Conservation (phyloP, 2,113 vertebrate species). For the Mus spicilegus region DNA sequence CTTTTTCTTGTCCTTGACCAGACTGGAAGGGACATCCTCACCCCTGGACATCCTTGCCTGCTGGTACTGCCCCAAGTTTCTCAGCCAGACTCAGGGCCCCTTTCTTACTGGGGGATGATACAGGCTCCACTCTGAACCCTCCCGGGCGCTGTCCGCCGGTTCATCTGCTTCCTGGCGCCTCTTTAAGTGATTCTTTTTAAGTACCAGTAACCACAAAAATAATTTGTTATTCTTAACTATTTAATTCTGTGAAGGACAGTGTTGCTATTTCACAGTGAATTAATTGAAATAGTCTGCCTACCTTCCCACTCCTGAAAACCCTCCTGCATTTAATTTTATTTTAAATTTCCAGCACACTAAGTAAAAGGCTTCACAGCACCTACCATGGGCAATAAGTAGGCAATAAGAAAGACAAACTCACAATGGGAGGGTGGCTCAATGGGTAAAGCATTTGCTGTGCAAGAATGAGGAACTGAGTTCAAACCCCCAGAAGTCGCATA, state of each 20-base stretch:
- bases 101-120: not conserved
- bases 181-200: slow-evolving; percentile 64
- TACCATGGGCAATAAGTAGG: not conserved
- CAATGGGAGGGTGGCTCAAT: not conserved
- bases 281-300: slow-evolving; percentile 1
- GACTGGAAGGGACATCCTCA: not conserved
- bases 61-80: not conserved
- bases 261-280: slow-evolving; percentile 41
- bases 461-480: not conserved
- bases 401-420: not conserved
- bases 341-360: slow-evolving; percentile 59
- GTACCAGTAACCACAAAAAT: slow-evolving; percentile 53
- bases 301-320: slow-evolving; percentile 43
- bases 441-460: not conserved
- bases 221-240: slow-evolving; percentile 65
- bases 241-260: slow-evolving; percentile 57
- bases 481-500: not conserved
- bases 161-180: slow-evolving; percentile 57
- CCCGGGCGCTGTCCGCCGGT: not conserved
- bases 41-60: not conserved
- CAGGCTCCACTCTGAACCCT: slow-evolving; percentile 1
- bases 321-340: not conserved
- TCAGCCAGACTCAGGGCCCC: not conserved
- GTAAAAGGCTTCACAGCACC: slow-evolving; percentile 16
- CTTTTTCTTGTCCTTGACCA: not conserved